Conservation (phyloP, 2,113 vertebrate species). For the Balaenoptera acutorostrata region DNA sequence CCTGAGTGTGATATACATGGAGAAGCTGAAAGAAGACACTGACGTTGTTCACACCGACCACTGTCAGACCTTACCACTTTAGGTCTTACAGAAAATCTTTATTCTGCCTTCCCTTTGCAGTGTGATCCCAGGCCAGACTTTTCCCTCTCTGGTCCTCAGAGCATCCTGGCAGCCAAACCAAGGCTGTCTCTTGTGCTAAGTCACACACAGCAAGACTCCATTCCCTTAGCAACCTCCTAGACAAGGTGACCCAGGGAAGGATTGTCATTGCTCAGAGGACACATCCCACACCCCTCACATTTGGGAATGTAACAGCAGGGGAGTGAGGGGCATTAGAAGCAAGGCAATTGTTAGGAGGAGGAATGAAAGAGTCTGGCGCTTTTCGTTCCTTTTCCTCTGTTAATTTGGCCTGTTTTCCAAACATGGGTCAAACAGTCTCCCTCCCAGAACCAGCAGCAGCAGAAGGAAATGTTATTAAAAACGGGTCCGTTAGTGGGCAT, state of each 20-base stretch:
- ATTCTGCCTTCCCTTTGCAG: neutral
- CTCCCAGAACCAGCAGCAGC: slow-evolving; percentile 52
- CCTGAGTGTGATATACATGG: neutral
- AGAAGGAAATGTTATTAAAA: slow-evolving; percentile 77
- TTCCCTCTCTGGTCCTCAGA: slow-evolving; percentile 1
- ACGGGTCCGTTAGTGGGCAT: slow-evolving; percentile 72
- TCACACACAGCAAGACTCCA: neutral
- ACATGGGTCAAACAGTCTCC: slow-evolving; percentile 57
- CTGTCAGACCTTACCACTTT: neutral
- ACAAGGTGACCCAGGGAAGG: neutral
- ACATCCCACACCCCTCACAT: neutral
- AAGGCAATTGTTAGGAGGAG: neutral
- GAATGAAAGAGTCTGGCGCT: neutral
- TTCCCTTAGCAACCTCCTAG: neutral
- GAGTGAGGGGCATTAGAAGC: neutral
- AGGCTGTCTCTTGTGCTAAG: neutral
- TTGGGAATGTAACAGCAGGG: neutral
- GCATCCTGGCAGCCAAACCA: neutral
- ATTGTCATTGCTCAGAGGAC: neutral
- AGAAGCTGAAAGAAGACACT: neutral
- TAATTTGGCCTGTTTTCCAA: slow-evolving; percentile 75
- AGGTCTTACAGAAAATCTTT: neutral
- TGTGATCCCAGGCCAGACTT: neutral
- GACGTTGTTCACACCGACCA: neutral
- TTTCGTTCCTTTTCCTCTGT: slow-evolving; percentile 25